Evolutionary conservation across 2,113 vertebrate species (phyloP).

Genomic region (Arizona elegans): DNA sequence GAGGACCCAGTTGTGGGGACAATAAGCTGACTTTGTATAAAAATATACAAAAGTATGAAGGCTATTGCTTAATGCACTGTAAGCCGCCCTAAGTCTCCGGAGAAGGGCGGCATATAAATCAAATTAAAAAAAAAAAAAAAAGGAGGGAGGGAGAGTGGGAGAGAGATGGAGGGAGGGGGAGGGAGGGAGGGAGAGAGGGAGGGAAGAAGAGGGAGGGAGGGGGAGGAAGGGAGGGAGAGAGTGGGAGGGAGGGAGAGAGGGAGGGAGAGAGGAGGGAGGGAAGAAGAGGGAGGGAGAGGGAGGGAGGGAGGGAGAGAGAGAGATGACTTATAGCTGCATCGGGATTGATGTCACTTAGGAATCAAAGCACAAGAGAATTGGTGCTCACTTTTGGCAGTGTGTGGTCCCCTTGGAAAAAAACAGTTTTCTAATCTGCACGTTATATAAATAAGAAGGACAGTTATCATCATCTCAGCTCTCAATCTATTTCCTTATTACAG

Average conservation of each 20-base stretch:
- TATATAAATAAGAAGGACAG: conserved; percentile 42
- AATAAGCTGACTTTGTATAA: no score
- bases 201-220: not conserved
- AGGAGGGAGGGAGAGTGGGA: conserved; percentile 49
- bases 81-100: no score
- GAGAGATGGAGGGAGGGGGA: no score
- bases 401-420: conserved; percentile 43
- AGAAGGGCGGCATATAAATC: no score
- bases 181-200: conserved; percentile 25
- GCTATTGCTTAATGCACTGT: no score
- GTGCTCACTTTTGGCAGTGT: conserved; percentile 52
- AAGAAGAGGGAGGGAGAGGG: not conserved
- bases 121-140: no score
- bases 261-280: no score
- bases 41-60: no score
- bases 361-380: conserved; percentile 46
- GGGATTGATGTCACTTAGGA: conserved; percentile 40
- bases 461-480: conserved; percentile 29
- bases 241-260: conserved; percentile 40
- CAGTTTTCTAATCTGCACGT: conserved; percentile 55
- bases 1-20: no score
- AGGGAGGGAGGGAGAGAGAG: no score
- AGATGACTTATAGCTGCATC: conserved; percentile 41
- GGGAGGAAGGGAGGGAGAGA: conserved; percentile 25
- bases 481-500: not conserved